Conservation (phyloP, 2,888 invertebrate genomes). For the Margaritifera margaritifera region DNA sequence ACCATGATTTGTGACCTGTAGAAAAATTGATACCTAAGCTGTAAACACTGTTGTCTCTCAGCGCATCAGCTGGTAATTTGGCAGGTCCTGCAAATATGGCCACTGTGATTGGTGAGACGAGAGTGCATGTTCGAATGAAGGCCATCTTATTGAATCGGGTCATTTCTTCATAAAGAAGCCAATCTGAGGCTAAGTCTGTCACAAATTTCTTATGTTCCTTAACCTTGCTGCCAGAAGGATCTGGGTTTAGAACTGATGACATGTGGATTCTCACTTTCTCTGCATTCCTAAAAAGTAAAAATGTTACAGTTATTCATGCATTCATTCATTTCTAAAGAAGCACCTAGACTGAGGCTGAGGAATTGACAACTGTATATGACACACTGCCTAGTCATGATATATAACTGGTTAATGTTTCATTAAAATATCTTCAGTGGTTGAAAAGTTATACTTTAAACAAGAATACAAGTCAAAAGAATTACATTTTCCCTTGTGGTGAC, state of each 20-base stretch:
- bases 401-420: no score
- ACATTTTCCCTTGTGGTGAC: no score
- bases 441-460: no score
- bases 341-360: conserved; percentile 4
- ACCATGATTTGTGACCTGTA: no score
- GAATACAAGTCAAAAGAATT: no score
- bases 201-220: conserved; percentile 55
- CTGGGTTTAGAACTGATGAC: conserved; percentile 77
- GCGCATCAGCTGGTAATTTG: conserved; percentile 75
- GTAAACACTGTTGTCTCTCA: conserved; percentile 63
- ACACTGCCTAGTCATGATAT: no score
- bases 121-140: conserved; percentile 85
- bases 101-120: conserved; percentile 87
- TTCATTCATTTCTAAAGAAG: not conserved
- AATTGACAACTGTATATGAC: no score
- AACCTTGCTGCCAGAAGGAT: conserved; percentile 32
- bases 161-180: conserved; percentile 92
- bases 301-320: not conserved
- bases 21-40: not conserved
- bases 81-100: conserved; percentile 84
- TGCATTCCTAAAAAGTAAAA: conserved; percentile 75
- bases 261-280: conserved; percentile 79
- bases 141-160: conserved; percentile 79
- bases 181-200: conserved; percentile 81
- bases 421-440: no score